Evolutionary conservation across 2,113 vertebrate species (phyloP).

Genomic region (Artemisiospiza belli): DNA sequence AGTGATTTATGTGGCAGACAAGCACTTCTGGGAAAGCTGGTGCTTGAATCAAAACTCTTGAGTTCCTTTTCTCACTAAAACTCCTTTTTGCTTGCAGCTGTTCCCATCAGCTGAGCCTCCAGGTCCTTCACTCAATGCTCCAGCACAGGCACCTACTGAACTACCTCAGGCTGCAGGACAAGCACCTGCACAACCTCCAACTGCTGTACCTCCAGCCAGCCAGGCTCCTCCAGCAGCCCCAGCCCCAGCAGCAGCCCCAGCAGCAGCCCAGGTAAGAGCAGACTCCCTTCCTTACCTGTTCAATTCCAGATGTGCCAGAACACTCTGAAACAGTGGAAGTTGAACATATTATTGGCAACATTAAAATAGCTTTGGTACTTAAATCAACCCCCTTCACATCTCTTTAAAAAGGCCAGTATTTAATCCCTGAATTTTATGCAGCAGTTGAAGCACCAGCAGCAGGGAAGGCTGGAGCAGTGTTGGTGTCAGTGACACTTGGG

Average conservation of each 20-base stretch:
- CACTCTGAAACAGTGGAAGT: not conserved
- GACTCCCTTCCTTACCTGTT: not conserved
- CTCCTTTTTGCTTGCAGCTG: conserved; percentile 66
- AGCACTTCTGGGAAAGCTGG: not conserved
- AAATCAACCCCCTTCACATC: not conserved
- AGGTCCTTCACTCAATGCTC: conserved; percentile 80
- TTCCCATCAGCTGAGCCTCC: conserved; percentile 84
- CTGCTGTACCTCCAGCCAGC: conserved; percentile 73
- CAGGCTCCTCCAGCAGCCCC: conserved; percentile 71
- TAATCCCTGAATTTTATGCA: not conserved
- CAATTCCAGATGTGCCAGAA: not conserved
- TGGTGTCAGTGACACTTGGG: not conserved
- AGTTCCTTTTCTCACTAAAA: not conserved
- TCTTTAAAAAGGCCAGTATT: not conserved
- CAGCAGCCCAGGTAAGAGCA: conserved; percentile 71
- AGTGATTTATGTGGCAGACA: not conserved
- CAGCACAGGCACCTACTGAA: conserved; percentile 78
- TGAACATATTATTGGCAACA: not conserved
- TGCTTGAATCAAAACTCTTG: not conserved
- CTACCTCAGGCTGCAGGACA: conserved; percentile 90
- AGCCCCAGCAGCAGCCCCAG: conserved; percentile 35
- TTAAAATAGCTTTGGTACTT: not conserved
- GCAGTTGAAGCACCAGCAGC: not conserved
- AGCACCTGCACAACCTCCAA: conserved; percentile 77
- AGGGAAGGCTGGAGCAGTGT: not conserved